These are phyloP conservation scores for Musca vetustissima DNA, from an alignment of 1,140 invertebrate genomes.

Conservation along the genomic window DNA sequence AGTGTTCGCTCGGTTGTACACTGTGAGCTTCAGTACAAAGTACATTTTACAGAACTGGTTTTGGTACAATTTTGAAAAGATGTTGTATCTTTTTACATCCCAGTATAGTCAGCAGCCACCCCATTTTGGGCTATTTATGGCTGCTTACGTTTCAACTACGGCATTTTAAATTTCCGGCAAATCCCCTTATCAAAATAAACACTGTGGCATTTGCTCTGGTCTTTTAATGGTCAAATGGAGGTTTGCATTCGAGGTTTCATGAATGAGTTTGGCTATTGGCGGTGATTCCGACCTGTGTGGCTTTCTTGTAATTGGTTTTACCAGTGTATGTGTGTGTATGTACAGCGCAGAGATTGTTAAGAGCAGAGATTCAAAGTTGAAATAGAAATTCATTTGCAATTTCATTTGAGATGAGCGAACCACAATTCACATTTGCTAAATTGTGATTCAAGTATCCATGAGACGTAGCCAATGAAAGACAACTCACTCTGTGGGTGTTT, in stretches of 20 bases:
- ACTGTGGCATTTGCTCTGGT: constrained; percentile 2
- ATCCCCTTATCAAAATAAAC: constrained; percentile 22
- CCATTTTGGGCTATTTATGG: too few species aligned
- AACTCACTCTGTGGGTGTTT: too few species aligned
- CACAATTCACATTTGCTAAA: constrained; percentile 13
- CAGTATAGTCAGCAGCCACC: too few species aligned
- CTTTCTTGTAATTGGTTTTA: not conserved
- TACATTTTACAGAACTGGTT: too few species aligned
- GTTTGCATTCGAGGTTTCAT: not conserved
- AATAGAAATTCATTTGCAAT: constrained; percentile 17
- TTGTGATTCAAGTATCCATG: not conserved
- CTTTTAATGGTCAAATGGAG: constrained; percentile 16
- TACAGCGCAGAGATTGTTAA: too few species aligned
- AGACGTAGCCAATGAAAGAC: too few species aligned
- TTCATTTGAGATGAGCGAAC: constrained; percentile 4
- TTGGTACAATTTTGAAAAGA: too few species aligned
- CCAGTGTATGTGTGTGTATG: too few species aligned
- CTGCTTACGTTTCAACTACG: not conserved
- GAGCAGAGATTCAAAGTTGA: not conserved
- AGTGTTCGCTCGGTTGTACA: too few species aligned
- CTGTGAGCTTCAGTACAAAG: too few species aligned
- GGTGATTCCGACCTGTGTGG: constrained; percentile 11
- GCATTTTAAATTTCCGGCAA: constrained; percentile 15
- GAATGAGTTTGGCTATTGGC: too few species aligned
- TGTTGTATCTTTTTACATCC: too few species aligned